A percentile compares a stretch with the other conserved stretches of the same genome.
These are phyloP conservation scores for Nannospalax galili DNA, from an alignment of 2,113 vertebrate species.

Conservation along the genomic window DNA sequence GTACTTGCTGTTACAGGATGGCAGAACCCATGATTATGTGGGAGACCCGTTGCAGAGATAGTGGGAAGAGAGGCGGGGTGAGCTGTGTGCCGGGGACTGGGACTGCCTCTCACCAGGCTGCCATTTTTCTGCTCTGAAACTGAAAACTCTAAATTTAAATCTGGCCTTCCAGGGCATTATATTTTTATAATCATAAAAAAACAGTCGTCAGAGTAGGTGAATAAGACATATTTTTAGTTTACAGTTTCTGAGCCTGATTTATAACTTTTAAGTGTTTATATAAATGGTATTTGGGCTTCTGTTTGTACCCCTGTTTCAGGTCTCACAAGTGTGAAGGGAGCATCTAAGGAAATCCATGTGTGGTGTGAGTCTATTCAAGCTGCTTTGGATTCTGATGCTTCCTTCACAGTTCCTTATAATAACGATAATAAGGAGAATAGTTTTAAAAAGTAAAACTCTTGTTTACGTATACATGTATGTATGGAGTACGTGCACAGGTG, in stretches of 20 bases:
- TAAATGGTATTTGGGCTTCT: background rate
- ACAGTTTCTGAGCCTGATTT: background rate
- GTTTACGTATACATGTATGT: background rate
- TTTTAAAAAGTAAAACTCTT: background rate
- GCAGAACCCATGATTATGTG: background rate
- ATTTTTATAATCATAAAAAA: background rate
- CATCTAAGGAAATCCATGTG: background rate
- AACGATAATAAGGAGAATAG: background rate
- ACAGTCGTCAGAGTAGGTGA: background rate
- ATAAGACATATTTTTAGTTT: conserved; percentile 6
- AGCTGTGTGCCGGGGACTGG: background rate
- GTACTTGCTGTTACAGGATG: background rate
- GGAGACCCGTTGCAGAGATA: background rate
- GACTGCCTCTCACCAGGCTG: background rate
- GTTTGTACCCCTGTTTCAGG: background rate
- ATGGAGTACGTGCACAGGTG: background rate
- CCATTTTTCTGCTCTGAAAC: background rate
- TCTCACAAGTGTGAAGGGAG: background rate
- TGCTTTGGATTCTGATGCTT: background rate
- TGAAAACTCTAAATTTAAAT: conserved; percentile 36
- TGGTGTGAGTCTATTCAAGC: background rate
- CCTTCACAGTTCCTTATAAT: background rate
- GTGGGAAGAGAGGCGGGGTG: background rate
- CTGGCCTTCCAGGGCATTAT: background rate
- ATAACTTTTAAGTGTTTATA: conserved; percentile 8